These are phyloP conservation scores for Conomelus anceps DNA, from an alignment of 2,888 invertebrate species.

Conservation along the genomic window DNA sequence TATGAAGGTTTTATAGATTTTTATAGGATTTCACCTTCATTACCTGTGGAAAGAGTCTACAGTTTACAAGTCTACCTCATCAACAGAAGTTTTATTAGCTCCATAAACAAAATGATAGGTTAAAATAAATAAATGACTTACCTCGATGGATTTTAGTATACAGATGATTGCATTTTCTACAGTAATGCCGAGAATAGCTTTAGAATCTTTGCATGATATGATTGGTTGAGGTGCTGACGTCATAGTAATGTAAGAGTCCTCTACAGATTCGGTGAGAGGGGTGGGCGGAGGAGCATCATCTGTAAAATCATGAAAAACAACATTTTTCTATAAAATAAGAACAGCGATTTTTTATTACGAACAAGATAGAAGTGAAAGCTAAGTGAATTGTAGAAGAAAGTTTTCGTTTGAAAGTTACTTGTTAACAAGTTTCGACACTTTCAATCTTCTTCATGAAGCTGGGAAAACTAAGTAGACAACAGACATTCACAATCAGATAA, in stretches of 20 bases:
- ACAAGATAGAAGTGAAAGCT: neutral
- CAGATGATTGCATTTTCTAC: conserved; percentile 49
- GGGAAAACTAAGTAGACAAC: neutral
- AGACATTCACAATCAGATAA: neutral
- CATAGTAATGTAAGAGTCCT: conserved; percentile 48
- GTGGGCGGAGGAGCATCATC: conserved; percentile 40
- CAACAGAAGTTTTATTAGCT: too few relatives aligned
- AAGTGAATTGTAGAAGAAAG: neutral
- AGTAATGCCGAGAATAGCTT: conserved; percentile 44
- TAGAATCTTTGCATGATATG: conserved; percentile 41
- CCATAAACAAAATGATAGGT: too few relatives aligned
- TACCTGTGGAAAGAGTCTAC: too few relatives aligned
- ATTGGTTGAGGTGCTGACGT: conserved; percentile 45
- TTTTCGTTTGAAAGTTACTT: neutral
- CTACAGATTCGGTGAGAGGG: conserved; percentile 40
- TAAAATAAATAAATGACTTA: conserved; percentile 30
- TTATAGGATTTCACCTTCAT: too few relatives aligned
- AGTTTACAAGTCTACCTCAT: too few relatives aligned
- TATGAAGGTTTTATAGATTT: too few relatives aligned
- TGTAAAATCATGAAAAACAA: conserved; percentile 25
- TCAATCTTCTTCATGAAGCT: neutral
- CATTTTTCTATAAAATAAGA: neutral
- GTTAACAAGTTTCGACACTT: neutral
- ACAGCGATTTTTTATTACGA: too few relatives aligned
- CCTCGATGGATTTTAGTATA: conserved; percentile 46